Conservation (phyloP, 2,113 vertebrate species). For the Platysternon megacephalum region DNA sequence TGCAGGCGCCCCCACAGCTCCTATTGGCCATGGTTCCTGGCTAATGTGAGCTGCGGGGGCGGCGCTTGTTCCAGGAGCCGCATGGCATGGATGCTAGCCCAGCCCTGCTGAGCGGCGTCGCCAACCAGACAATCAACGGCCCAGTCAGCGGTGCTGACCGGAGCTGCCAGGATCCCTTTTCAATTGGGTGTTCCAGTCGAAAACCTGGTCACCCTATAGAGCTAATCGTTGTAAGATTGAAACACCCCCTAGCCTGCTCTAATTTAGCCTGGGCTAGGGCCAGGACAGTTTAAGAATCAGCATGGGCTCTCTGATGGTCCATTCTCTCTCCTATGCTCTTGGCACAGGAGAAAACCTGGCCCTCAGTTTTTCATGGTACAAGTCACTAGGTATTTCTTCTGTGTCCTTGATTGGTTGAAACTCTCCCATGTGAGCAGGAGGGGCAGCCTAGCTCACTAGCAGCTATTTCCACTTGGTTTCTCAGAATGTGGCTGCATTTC, state of each 20-base stretch:
- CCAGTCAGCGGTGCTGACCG: too few relatives aligned
- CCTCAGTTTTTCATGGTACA: not conserved
- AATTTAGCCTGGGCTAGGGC: not conserved
- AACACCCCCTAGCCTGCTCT: not conserved
- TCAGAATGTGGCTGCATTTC: slow-evolving; percentile 20
- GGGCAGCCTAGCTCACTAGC: not conserved
- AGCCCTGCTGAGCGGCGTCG: too few relatives aligned
- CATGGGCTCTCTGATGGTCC: not conserved
- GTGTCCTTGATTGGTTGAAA: slow-evolving; percentile 3
- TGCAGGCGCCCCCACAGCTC: too few relatives aligned
- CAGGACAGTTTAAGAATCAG: not conserved
- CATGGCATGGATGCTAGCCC: too few relatives aligned
- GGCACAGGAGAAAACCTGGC: not conserved
- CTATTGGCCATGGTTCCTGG: too few relatives aligned
- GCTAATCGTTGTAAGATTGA: not conserved
- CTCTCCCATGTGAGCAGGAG: not conserved
- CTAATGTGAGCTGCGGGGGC: too few relatives aligned
- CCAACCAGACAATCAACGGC: too few relatives aligned
- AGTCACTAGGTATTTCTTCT: slow-evolving; percentile 38
- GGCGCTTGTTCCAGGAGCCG: too few relatives aligned
- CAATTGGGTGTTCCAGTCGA: too few relatives aligned
- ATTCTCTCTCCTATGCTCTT: slow-evolving; percentile 20
- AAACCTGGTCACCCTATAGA: not conserved
- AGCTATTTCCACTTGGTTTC: not conserved
- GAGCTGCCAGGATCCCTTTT: too few relatives aligned